Conservation (phyloP, 2,797 vertebrate genomes). For the Chelon auratus region DNA sequence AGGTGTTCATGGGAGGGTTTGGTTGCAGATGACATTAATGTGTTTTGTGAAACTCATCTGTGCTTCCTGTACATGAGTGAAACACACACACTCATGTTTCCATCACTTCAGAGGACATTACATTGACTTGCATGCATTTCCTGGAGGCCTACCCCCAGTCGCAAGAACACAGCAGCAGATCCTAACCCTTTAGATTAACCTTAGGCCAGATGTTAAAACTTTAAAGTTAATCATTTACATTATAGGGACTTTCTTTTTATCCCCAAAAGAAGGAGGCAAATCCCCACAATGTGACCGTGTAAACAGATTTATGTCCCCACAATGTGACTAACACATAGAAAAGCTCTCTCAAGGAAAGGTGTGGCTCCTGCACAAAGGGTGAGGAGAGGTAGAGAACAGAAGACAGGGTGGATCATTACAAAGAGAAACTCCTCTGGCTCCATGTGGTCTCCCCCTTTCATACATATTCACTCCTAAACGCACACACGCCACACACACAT, state of each 20-base stretch:
- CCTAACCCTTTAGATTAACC: background rate
- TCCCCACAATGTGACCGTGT: background rate
- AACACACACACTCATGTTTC: slow-evolving; percentile 5
- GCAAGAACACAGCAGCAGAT: background rate
- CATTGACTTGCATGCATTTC: background rate
- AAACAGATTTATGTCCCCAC: slow-evolving; percentile 21
- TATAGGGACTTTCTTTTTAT: slow-evolving; percentile 9
- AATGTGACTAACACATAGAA: slow-evolving; percentile 12
- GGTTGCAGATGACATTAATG: slow-evolving; percentile 43
- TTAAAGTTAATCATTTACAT: background rate
- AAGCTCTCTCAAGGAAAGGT: slow-evolving; percentile 27
- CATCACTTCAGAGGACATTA: background rate
- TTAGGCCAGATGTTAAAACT: background rate
- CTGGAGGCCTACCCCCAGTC: background rate
- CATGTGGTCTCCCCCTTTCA: slow-evolving; percentile 4
- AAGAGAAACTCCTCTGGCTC: slow-evolving; percentile 31
- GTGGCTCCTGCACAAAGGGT: slow-evolving; percentile 40
- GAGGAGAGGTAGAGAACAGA: slow-evolving; percentile 31
- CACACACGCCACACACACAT: background rate
- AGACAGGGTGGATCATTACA: slow-evolving; percentile 39
- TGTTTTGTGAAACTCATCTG: slow-evolving; percentile 63
- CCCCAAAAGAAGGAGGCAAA: background rate
- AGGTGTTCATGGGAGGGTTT: slow-evolving; percentile 31
- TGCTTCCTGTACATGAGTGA: slow-evolving; percentile 57
- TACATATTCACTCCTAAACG: background rate